Evolutionary conservation across 2,888 invertebrate species (phyloP).

Genomic region (Sepioteuthis lessoniana): DNA sequence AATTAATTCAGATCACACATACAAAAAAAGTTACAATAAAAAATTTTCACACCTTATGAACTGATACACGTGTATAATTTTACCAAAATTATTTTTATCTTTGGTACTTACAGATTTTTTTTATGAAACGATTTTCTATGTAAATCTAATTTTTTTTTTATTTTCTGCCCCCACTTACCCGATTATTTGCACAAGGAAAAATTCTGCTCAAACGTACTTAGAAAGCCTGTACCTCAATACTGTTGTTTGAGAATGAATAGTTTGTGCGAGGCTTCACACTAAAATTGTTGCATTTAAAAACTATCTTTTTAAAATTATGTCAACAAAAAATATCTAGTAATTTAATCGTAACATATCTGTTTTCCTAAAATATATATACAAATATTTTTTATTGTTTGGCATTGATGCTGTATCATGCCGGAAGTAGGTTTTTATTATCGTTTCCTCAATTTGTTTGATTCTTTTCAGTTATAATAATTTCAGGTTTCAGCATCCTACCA

Average conservation of each 20-base stretch:
- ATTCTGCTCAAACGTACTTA: neutral
- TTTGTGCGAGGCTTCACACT: neutral
- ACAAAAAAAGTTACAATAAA: too few relatives aligned
- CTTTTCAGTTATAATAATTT: too few relatives aligned
- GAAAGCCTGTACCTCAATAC: neutral
- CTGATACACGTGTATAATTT: too few relatives aligned
- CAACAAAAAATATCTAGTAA: neutral
- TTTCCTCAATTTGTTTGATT: neutral
- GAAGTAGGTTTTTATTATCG: slow-evolving; percentile 25
- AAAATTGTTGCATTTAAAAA: neutral
- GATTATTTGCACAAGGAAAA: neutral
- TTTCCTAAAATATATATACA: neutral
- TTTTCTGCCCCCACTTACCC: neutral
- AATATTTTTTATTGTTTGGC: neutral
- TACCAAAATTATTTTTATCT: too few relatives aligned
- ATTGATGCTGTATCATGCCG: neutral
- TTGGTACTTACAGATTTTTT: too few relatives aligned
- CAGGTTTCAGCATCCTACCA: too few relatives aligned
- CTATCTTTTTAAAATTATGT: neutral
- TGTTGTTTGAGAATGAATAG: neutral
- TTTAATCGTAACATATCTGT: neutral
- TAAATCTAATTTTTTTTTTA: neutral
- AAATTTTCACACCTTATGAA: too few relatives aligned
- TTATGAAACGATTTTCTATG: neutral
- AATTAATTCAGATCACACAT: too few relatives aligned